A percentile compares a stretch with the other conserved stretches of the same genome.
These are phyloP conservation scores for Zaprionus vittiger DNA, from an alignment of 1,140 invertebrate genomes.

Conservation along the genomic window DNA sequence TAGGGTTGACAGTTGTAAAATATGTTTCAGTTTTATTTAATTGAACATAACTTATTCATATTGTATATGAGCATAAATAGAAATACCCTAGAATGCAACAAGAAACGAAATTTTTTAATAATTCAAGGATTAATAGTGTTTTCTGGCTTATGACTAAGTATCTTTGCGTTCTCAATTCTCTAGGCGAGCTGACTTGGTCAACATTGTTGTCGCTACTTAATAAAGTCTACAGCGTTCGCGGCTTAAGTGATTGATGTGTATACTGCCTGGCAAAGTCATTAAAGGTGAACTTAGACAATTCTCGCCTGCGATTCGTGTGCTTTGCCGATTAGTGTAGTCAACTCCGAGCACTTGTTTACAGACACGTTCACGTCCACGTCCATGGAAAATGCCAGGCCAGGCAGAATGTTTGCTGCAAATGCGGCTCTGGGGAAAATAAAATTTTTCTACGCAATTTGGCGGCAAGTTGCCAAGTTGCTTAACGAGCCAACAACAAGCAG, in stretches of 20 bases:
- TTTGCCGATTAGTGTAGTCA: conserved; percentile 6
- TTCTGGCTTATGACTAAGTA: not conserved
- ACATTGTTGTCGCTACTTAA: conserved; percentile 1
- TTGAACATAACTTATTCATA: too few relatives aligned
- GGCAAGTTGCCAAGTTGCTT: conserved; percentile 27
- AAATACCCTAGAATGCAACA: too few relatives aligned
- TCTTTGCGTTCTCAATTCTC: conserved; percentile 23
- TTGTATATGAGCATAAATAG: too few relatives aligned
- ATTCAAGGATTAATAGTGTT: not conserved
- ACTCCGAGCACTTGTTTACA: not conserved
- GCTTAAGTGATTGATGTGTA: conserved; percentile 5
- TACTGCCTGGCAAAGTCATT: not conserved
- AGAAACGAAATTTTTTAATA: not conserved
- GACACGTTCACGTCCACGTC: not conserved
- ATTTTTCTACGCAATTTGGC: conserved; percentile 76
- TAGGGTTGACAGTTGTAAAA: too few relatives aligned
- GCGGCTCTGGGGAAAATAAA: conserved; percentile 70
- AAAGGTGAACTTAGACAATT: not conserved
- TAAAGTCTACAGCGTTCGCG: not conserved
- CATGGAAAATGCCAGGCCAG: conserved; percentile 35
- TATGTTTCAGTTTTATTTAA: too few relatives aligned
- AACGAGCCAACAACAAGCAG: conserved; percentile 1
- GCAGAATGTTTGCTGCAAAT: conserved; percentile 39
- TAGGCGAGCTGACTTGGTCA: conserved; percentile 31
- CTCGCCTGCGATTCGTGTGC: not conserved